Evolutionary conservation across 2,797 vertebrate species (phyloP).

Genomic region (Salarias fasciatus): DNA sequence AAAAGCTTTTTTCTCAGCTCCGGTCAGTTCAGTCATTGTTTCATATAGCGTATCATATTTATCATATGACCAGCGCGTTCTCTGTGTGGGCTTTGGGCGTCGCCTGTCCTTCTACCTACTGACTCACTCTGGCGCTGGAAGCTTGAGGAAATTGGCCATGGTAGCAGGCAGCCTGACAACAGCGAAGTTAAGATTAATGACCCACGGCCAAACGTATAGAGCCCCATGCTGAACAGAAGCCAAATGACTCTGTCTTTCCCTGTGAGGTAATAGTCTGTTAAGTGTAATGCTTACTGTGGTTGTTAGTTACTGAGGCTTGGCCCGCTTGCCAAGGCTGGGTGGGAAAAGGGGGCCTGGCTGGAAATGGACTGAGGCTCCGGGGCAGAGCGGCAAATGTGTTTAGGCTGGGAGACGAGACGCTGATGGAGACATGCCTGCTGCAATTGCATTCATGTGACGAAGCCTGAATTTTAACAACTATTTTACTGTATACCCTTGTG

Average conservation of each 20-base stretch:
- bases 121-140: conserved; percentile 59
- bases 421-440: conserved; percentile 31
- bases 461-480: conserved; percentile 39
- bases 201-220: conserved; percentile 67
- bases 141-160: conserved; percentile 61
- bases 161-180: conserved; percentile 67
- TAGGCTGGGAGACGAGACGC: conserved; percentile 14
- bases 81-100: conserved; percentile 47
- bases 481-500: background rate
- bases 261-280: conserved; percentile 80
- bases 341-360: conserved; percentile 50
- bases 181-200: conserved; percentile 76
- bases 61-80: conserved; percentile 39
- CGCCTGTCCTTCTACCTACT: conserved; percentile 57
- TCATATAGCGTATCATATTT: conserved; percentile 45
- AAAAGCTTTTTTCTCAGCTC: conserved; percentile 13
- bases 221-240: conserved; percentile 64
- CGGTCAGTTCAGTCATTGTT: conserved; percentile 18
- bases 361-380: conserved; percentile 40
- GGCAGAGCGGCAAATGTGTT: conserved; percentile 22
- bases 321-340: conserved; percentile 50
- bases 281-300: conserved; percentile 65
- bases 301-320: conserved; percentile 63
- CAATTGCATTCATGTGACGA: conserved; percentile 14
- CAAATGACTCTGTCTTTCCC: conserved; percentile 78